Percentiles rank a stretch among this genome's conserved stretches.
Evolutionary conservation across 53 echinoderm and acorn worm species (phyloP).

Genomic region (Holothuria scabra): DNA sequence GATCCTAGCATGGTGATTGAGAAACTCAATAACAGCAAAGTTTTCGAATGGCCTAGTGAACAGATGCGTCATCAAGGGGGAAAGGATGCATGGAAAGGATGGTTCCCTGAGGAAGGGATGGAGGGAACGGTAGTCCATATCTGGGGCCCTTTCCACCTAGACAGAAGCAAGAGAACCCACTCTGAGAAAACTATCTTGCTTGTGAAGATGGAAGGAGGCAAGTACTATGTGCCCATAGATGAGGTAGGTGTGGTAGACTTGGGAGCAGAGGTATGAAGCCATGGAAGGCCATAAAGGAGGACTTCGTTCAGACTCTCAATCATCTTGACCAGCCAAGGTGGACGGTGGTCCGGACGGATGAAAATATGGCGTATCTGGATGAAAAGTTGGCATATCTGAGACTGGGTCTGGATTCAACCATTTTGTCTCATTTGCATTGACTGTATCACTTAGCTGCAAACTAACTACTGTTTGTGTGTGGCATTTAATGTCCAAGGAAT

Average conservation of each 20-base stretch:
- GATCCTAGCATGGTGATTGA: constrained; percentile 85
- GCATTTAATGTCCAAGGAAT: too few relatives aligned
- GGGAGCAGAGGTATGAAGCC: constrained; percentile 78
- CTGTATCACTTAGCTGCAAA: too few relatives aligned
- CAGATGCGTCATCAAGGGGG: constrained; percentile 87
- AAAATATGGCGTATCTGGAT: too few relatives aligned
- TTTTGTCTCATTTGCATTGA: too few relatives aligned
- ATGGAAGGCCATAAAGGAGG: too few relatives aligned
- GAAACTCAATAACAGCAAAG: constrained; percentile 83
- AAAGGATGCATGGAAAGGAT: constrained; percentile 89
- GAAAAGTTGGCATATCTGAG: too few relatives aligned
- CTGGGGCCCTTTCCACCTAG: constrained; percentile 91
- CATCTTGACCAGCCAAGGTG: too few relatives aligned
- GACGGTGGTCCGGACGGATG: too few relatives aligned
- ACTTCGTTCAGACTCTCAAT: too few relatives aligned
- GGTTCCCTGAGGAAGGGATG: constrained; percentile 85
- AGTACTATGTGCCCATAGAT: constrained; percentile 84
- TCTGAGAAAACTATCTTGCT: constrained; percentile 93
- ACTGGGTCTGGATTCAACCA: too few relatives aligned
- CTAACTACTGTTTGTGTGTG: too few relatives aligned
- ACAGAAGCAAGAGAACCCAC: constrained; percentile 80
- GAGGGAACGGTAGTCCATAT: constrained; percentile 92
- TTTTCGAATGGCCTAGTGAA: constrained; percentile 96
- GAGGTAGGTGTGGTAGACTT: constrained; percentile 77
- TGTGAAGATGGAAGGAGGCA: constrained; percentile 71